Evolutionary conservation across 2,113 vertebrate species (phyloP), one percentile per base, ranked within the genome.

Genomic region (Microcebus tavaratra): DNA sequence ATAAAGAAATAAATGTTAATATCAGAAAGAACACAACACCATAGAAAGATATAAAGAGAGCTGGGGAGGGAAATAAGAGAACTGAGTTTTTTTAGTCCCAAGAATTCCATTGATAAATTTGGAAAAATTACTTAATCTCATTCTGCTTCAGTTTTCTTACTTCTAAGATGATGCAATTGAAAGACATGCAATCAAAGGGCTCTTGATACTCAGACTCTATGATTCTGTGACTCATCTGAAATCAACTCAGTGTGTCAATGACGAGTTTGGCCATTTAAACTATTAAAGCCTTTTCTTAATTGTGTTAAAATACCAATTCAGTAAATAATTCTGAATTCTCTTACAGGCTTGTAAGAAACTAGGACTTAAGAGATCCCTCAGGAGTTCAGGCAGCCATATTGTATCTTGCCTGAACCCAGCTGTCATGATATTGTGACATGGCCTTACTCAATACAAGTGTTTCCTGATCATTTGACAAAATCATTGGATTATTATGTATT

Each of bases 261-360:
- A 82, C 72, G 34, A 91, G 23, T 94, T 83, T 92, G 82, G 9
- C 65, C 42, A 81, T 53, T 88, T 92, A 9, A 21, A 86, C 31
- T 36, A 45, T 23, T 81, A 80, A 21, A 29, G n/a, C 39, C 18
- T 84, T 92, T 91, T 48, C 9, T 48, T 78, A 78, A 72, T 31
- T 88, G 59, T 48, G 36, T 95, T 88, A 67, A 94, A 85, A 83
- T 91, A 90, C 48, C 29, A 63, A 72, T 75, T 73, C 34, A 73
- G 45, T 82, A 65, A 83, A 34, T 85, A 75, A 80, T 67, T 94
- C 42, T 68, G 76, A n/a, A 80, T 90, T 92, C 48, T 91, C 57
- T 55, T 59, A 42, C 1, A 45, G 59, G 84, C 76, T 61, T 84
- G 92, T n/a, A 29, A 48, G 45, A 48, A 45, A 36, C 34, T 53